A percentile compares a stretch with the other conserved stretches of the same genome.
phyloP scores from a whole-genome alignment of 2,797 vertebrate species.

The Aeoliscus strigatus region DNA sequence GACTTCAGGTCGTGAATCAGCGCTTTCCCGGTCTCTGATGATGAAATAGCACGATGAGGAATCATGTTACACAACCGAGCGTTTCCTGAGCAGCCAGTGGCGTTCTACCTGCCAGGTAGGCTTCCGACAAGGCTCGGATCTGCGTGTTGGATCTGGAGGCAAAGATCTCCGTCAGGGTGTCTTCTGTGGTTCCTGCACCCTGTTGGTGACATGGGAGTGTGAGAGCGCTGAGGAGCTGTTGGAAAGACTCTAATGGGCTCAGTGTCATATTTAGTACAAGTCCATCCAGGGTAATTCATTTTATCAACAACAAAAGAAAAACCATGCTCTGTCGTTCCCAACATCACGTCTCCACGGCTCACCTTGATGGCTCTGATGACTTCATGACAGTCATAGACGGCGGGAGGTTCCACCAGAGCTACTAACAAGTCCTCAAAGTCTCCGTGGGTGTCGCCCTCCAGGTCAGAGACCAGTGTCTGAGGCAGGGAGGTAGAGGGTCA shows the following conservation, averaged over 20 bases:
- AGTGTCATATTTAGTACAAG: too few species aligned
- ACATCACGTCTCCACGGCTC: too few species aligned
- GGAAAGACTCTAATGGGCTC: too few species aligned
- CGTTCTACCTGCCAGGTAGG: conserved; percentile 76
- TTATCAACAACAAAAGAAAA: too few species aligned
- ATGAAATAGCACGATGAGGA: background rate
- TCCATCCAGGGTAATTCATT: too few species aligned
- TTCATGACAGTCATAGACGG: conserved; percentile 78
- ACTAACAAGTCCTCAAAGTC: conserved; percentile 80
- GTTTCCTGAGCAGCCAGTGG: background rate
- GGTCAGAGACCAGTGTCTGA: conserved; percentile 72
- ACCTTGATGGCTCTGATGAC: conserved; percentile 82
- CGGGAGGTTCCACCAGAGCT: conserved; percentile 74
- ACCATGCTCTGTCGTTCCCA: too few species aligned
- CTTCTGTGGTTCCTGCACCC: conserved; percentile 83
- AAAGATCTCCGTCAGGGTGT: conserved; percentile 83
- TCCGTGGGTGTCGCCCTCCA: conserved; percentile 83
- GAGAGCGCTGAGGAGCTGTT: too few species aligned
- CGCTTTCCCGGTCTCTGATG: conserved; percentile 74
- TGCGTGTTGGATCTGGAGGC: conserved; percentile 81
- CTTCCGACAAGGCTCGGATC: conserved; percentile 78
- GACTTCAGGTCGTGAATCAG: conserved; percentile 77
- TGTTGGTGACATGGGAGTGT: conserved; percentile 32
- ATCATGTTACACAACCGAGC: background rate
- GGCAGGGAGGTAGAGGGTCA: background rate